phyloP scores from a whole-genome alignment of 2,888 invertebrate genomes.

The Trachelus troglodyta region DNA sequence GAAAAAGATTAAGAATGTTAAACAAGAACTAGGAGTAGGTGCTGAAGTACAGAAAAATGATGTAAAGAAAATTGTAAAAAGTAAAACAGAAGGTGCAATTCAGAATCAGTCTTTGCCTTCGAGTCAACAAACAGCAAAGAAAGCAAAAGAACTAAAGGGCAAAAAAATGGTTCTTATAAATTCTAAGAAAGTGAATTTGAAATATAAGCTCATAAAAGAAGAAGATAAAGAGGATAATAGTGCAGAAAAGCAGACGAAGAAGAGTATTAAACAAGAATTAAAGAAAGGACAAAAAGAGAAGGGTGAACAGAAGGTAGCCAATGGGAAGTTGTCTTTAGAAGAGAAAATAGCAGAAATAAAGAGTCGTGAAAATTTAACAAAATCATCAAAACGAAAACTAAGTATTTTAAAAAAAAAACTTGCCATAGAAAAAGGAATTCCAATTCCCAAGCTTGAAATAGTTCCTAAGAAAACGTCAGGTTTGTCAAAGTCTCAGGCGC shows the following conservation, averaged over 20 bases:
- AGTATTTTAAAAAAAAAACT: constrained; percentile 41
- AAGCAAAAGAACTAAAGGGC: neutral
- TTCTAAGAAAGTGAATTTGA: neutral
- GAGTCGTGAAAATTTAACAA: constrained; percentile 36
- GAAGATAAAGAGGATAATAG: constrained; percentile 6
- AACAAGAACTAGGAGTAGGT: neutral
- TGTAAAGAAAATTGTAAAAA: neutral
- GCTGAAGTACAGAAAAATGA: neutral
- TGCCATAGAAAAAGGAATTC: constrained; percentile 17
- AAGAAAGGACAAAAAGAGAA: constrained; percentile 16
- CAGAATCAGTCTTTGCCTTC: too few relatives aligned
- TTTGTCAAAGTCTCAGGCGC: constrained; percentile 1
- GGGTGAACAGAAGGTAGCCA: constrained; percentile 23
- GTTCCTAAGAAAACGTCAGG: neutral
- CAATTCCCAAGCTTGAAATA: neutral
- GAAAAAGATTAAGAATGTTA: neutral
- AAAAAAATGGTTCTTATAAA: neutral
- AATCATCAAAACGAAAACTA: constrained; percentile 45
- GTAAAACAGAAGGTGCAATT: too few relatives aligned
- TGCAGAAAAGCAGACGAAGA: neutral
- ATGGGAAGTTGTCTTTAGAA: constrained; percentile 26
- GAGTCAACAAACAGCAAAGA: neutral
- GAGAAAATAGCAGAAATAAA: constrained; percentile 39
- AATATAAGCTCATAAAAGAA: neutral
- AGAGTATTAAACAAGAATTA: constrained; percentile 12